Evolutionary conservation across 2,797 vertebrate genomes (phyloP).

Genomic region (Chiroxiphia lanceolata): DNA sequence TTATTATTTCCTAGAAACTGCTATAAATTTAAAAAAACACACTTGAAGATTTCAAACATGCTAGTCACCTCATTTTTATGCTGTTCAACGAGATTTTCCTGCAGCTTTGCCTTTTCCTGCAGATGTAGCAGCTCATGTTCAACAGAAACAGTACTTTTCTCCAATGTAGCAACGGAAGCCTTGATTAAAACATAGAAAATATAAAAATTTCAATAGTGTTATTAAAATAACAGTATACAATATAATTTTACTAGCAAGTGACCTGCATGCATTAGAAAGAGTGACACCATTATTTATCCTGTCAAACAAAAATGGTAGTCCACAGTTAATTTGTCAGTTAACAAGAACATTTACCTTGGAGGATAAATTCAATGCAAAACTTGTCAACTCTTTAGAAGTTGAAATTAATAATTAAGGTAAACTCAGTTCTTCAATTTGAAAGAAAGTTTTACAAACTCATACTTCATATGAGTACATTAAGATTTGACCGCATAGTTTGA

Average conservation of each 20-base stretch:
- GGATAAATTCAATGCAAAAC: not conserved
- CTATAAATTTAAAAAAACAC: not conserved
- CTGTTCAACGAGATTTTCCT: constrained; percentile 72
- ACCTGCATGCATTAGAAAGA: not conserved
- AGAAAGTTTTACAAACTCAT: not conserved
- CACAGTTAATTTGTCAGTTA: not conserved
- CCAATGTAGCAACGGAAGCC: constrained; percentile 75
- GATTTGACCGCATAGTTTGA: too few species aligned
- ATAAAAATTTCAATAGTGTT: not conserved
- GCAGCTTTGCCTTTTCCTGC: constrained; percentile 74
- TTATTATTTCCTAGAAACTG: not conserved
- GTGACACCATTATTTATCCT: not conserved
- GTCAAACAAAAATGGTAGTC: not conserved
- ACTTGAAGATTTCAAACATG: not conserved
- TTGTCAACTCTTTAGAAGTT: not conserved
- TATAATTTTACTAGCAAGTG: not conserved
- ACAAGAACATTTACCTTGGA: not conserved
- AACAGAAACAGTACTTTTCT: constrained; percentile 71
- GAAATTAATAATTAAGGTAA: not conserved
- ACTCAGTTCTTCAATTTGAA: not conserved
- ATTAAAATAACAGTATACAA: not conserved
- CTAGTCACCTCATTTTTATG: constrained; percentile 78
- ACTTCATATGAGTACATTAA: too few species aligned
- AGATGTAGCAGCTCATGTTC: constrained; percentile 77
- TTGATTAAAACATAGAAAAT: constrained; percentile 54